A percentile compares a stretch with the other conserved stretches of the same genome.
Conservation (phyloP, 2,888 invertebrate species). For the Camptogramma bilineatum region DNA sequence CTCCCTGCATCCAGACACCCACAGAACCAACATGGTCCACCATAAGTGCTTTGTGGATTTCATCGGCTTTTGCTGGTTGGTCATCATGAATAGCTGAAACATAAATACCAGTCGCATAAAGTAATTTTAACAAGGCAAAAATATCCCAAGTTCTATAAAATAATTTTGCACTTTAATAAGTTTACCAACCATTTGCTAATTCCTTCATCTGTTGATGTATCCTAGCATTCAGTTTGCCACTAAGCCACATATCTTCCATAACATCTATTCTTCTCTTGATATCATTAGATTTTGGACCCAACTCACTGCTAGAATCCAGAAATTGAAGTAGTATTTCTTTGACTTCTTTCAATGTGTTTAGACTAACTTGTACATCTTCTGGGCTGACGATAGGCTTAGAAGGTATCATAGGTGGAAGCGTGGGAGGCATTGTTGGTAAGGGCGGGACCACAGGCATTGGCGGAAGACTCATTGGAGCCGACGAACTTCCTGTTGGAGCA, state of each 20-base stretch:
- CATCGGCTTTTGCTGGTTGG: constrained; percentile 80
- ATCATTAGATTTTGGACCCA: constrained; percentile 78
- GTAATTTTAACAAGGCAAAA: too few relatives aligned
- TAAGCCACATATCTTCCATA: constrained; percentile 86
- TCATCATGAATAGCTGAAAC: constrained; percentile 81
- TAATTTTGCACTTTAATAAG: neutral
- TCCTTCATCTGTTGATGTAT: constrained; percentile 80
- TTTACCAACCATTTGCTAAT: constrained; percentile 81
- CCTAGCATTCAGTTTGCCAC: constrained; percentile 79
- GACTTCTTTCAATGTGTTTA: constrained; percentile 64
- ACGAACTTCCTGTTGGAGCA: constrained; percentile 46
- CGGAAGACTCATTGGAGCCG: constrained; percentile 58
- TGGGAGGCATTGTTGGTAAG: constrained; percentile 48
- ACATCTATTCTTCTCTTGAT: constrained; percentile 81
- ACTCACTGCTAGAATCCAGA: constrained; percentile 68
- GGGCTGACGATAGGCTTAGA: constrained; percentile 25
- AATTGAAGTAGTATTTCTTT: constrained; percentile 64
- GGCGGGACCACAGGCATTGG: constrained; percentile 53
- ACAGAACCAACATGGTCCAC: constrained; percentile 85
- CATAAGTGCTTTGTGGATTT: constrained; percentile 86
- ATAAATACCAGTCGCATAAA: neutral
- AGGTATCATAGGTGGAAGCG: constrained; percentile 43
- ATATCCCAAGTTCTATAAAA: too few relatives aligned
- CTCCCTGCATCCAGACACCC: constrained; percentile 87
- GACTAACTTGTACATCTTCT: constrained; percentile 59